Percentiles rank a stretch among this genome's conserved stretches.
phyloP scores from a whole-genome alignment of 2,797 vertebrate genomes.

The Acanthornis magna region DNA sequence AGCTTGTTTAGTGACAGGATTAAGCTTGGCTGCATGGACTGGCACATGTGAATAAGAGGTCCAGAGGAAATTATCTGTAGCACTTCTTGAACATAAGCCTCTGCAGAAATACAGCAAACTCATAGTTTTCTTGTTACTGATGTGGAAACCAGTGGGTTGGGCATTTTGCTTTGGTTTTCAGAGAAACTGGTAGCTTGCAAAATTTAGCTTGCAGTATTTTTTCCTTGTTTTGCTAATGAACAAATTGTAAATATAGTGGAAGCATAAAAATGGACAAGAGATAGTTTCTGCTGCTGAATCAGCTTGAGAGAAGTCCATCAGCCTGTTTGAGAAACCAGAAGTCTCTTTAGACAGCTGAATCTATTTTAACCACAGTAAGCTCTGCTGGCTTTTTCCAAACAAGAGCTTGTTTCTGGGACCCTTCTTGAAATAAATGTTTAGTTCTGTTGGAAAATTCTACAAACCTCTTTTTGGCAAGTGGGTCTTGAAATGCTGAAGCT shows the following conservation, averaged over 20 bases:
- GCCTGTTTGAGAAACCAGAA: background rate
- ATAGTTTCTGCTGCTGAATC: background rate
- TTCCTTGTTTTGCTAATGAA: conserved; percentile 1
- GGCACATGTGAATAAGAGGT: background rate
- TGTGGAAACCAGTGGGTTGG: background rate
- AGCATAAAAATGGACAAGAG: background rate
- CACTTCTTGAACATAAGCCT: background rate
- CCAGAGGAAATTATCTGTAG: background rate
- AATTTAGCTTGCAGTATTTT: background rate
- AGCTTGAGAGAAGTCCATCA: background rate
- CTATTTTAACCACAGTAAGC: background rate
- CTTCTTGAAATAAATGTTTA: background rate
- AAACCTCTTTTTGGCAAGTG: background rate
- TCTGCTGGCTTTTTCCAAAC: background rate
- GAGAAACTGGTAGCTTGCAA: background rate
- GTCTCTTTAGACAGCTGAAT: background rate
- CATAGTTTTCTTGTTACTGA: background rate
- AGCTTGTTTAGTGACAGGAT: background rate
- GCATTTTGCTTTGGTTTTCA: background rate
- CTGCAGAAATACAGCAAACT: background rate
- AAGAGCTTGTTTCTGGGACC: background rate
- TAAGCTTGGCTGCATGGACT: background rate
- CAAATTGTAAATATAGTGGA: background rate
- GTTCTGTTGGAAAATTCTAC: background rate
- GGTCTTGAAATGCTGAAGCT: background rate